phyloP scores from a whole-genome alignment of 2,797 vertebrate genomes.

The Mormyrops attenuatus region DNA sequence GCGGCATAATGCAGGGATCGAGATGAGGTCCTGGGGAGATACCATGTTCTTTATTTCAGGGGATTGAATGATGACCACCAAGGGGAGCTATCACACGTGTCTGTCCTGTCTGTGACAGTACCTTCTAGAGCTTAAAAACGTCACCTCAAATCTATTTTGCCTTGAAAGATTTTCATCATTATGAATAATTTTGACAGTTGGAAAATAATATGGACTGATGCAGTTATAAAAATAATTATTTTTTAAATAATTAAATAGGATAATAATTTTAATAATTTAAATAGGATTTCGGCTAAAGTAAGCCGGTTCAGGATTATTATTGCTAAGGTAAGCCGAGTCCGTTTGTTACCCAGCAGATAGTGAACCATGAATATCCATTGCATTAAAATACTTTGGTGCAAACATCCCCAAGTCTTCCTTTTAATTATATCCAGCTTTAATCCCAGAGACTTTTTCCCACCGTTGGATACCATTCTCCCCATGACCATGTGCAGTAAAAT shows the following conservation, averaged over 20 bases:
- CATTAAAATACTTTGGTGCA: background rate
- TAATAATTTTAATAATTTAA: background rate
- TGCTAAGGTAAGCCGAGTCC: background rate
- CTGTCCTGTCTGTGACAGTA: background rate
- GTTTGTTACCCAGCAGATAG: background rate
- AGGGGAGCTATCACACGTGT: background rate
- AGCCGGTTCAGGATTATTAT: background rate
- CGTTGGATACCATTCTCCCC: background rate
- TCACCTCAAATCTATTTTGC: background rate
- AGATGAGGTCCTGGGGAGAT: background rate
- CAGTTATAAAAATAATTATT: background rate
- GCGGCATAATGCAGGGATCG: background rate
- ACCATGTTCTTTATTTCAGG: background rate
- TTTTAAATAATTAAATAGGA: no score
- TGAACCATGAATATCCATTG: background rate
- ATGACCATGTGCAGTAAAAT: background rate
- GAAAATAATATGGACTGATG: background rate
- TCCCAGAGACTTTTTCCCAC: background rate
- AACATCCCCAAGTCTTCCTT: background rate
- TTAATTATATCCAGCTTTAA: background rate
- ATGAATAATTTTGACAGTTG: background rate
- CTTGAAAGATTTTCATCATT: background rate
- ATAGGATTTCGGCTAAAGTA: background rate
- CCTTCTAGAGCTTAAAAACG: background rate
- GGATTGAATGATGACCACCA: background rate